Evolutionary conservation across 1,140 invertebrate species (phyloP), one percentile per base, ranked within the genome.

Genomic region (Aleiodes sp.): DNA sequence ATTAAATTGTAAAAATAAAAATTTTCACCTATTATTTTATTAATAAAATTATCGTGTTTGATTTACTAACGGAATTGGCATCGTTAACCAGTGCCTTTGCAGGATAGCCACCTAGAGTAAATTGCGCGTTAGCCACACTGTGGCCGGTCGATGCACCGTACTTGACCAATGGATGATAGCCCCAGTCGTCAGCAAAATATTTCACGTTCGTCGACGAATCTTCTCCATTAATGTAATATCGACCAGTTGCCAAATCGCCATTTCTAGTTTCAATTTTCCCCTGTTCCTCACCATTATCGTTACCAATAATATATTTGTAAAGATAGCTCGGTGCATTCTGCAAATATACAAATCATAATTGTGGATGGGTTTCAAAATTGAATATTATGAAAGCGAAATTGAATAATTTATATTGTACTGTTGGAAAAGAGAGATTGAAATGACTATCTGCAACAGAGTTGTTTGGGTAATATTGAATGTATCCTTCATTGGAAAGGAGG

Each of bases 121-220:
- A 87, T 68, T 80, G 86, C 37, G 82, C 83, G 67, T 75, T 86
- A 10, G 80, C 76, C 65, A 78, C 70, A 73, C 82, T 81, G 63
- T 84, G 80, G n/a, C 84, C 80, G 46, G 82, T 77, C n/a, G 76
- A 70, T 56, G 84, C 81, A 68, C 82, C 87, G 73, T 90, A 88
- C 64, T 88, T 86, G 19, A 89, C 86, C 3, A 89, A 81, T 14
- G 90, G 88, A 84, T 91, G 89, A 80, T 90, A 90, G 28, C 90
- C 89, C 86, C 87, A 89, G 73, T 88, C 87, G 70, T 91, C 88
- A 1, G 88, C 88, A 60, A 88, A 79, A 79, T 91, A 91, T 63
- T 87, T 84, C 2, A 91, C 90, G 35, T 86, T 78, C 86, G 88
- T 84, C 1, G 74, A 76, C 4, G 82, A 77, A 68, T 80, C 73